phyloP scores from a whole-genome alignment of 2,113 vertebrate species.

The Sturnus vulgaris region DNA sequence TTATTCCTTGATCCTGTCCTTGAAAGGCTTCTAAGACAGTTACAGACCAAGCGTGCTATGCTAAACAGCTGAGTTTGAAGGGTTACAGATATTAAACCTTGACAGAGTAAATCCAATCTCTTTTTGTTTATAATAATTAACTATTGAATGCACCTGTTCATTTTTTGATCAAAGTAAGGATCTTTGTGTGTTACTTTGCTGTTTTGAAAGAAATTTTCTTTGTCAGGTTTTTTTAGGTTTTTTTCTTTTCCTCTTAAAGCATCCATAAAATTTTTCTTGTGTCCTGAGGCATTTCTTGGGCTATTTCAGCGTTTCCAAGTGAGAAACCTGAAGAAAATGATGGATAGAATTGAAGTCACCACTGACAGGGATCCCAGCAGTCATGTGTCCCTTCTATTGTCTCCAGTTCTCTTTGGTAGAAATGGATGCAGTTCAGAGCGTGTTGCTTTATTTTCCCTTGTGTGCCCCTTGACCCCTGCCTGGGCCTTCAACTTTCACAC shows the following conservation, averaged over 20 bases:
- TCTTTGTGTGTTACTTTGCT: neutral
- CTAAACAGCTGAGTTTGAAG: neutral
- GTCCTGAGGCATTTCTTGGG: neutral
- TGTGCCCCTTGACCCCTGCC: neutral
- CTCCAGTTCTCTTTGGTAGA: neutral
- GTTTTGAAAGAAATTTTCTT: neutral
- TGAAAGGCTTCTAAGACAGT: neutral
- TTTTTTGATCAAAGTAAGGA: neutral
- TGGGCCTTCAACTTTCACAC: neutral
- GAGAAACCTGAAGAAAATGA: neutral
- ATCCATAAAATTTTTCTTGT: neutral
- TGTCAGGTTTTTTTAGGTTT: accelerated
- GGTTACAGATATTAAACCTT: neutral
- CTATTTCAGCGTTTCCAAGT: neutral
- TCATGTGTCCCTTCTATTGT: neutral
- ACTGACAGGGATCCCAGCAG: neutral
- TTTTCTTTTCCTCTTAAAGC: neutral
- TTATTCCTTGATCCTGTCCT: neutral
- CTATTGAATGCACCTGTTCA: neutral
- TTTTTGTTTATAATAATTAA: neutral
- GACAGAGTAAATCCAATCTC: neutral
- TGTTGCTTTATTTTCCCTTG: neutral
- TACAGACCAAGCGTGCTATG: neutral
- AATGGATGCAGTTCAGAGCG: neutral
- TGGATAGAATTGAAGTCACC: neutral